Conservation (phyloP, 2,888 invertebrate species). For the Azorinus chamasolen region DNA sequence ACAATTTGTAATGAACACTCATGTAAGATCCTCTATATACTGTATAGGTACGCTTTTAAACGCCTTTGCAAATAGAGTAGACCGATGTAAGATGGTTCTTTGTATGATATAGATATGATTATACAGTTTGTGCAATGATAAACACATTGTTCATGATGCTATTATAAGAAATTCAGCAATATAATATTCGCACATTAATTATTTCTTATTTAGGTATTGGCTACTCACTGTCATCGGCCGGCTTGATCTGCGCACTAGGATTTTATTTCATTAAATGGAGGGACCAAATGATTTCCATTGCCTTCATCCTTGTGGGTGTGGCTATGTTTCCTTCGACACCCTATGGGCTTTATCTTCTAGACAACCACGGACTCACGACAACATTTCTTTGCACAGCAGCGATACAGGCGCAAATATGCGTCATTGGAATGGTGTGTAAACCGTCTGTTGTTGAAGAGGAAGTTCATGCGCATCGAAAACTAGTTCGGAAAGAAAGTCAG, state of each 20-base stretch:
- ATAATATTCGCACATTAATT: no score
- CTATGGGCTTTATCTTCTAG: background rate
- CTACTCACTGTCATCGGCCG: background rate
- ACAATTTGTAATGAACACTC: no score
- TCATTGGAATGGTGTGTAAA: background rate
- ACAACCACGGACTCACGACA: background rate
- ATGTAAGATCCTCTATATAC: no score
- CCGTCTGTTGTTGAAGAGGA: background rate
- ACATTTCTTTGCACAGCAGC: background rate
- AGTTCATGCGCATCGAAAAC: background rate
- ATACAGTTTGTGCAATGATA: no score
- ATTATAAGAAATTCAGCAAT: no score
- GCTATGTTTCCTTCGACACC: constrained; percentile 1
- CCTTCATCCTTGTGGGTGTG: background rate
- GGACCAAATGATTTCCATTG: background rate
- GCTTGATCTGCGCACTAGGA: background rate
- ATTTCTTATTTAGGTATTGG: constrained; percentile 1
- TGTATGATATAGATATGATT: no score
- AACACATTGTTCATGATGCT: no score
- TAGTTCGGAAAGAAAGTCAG: no score
- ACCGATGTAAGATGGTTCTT: no score
- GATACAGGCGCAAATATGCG: background rate
- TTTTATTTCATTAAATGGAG: background rate
- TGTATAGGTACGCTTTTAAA: no score
- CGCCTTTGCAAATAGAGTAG: no score